A percentile compares a stretch with the other conserved stretches of the same genome.
phyloP scores from a whole-genome alignment of 1,140 invertebrate genomes.

The Periplaneta americana region DNA sequence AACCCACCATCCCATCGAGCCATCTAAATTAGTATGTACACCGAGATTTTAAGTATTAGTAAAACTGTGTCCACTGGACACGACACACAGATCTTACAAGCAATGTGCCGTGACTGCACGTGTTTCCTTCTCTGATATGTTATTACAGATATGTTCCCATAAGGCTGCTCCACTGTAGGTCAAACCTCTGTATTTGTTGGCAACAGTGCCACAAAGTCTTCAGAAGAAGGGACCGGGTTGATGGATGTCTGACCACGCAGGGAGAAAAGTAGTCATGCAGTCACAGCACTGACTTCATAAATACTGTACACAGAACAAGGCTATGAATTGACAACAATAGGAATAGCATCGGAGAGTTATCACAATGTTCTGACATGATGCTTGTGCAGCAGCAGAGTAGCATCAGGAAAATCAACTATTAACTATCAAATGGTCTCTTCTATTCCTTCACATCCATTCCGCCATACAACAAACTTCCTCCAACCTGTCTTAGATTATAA shows the following conservation, averaged over 20 bases:
- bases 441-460: background rate
- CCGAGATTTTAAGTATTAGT: background rate
- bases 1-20: background rate
- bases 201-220: too few relatives aligned
- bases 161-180: too few relatives aligned
- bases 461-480: background rate
- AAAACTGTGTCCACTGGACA: too few relatives aligned
- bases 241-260: too few relatives aligned
- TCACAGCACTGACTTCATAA: too few relatives aligned
- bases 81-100: background rate
- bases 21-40: background rate
- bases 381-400: background rate
- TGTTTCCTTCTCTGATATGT: too few relatives aligned
- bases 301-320: too few relatives aligned
- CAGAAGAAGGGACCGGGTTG: too few relatives aligned
- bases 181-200: too few relatives aligned
- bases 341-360: too few relatives aligned
- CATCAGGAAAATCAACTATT: background rate
- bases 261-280: too few relatives aligned
- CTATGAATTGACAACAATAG: background rate
- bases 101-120: background rate
- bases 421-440: background rate
- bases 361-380: background rate
- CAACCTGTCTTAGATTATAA: background rate
- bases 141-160: too few relatives aligned